Evolutionary conservation across 1,140 invertebrate genomes (phyloP).

Genomic region (Saccostrea cuccullata): DNA sequence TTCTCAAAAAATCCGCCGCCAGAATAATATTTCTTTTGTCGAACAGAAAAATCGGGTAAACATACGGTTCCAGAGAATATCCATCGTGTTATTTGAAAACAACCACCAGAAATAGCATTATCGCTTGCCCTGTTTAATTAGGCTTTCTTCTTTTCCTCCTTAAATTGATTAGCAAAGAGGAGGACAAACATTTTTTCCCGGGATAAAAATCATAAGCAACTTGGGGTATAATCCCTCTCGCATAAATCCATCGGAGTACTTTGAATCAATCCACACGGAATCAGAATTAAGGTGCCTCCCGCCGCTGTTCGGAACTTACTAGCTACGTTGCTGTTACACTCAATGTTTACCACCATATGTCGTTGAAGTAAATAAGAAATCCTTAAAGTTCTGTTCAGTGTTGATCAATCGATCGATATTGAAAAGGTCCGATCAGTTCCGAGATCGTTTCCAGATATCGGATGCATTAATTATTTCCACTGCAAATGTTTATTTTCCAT

Average conservation of each 20-base stretch:
- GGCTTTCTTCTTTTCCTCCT: not conserved
- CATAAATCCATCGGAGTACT: slow-evolving; percentile 23
- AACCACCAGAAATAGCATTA: not conserved
- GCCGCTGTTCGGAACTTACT: not conserved
- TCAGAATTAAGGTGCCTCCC: not conserved
- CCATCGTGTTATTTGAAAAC: not conserved
- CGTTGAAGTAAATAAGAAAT: slow-evolving; percentile 34
- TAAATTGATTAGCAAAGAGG: slow-evolving; percentile 9
- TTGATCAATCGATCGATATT: slow-evolving; percentile 1
- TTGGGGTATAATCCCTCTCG: not conserved
- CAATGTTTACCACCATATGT: slow-evolving; percentile 2
- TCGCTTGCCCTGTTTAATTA: slow-evolving; percentile 4
- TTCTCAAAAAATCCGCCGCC: not conserved
- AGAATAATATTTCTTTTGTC: not conserved
- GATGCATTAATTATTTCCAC: slow-evolving; percentile 23
- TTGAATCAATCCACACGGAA: slow-evolving; percentile 2
- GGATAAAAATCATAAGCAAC: slow-evolving; percentile 17
- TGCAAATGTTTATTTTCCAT: slow-evolving; percentile 1
- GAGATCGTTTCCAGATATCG: slow-evolving; percentile 3
- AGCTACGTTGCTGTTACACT: not conserved
- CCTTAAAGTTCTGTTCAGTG: not conserved
- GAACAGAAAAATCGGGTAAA: slow-evolving; percentile 16
- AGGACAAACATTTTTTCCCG: slow-evolving; percentile 14
- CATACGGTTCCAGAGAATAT: not conserved
- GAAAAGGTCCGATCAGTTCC: slow-evolving; percentile 23